Base-by-base conservation (phyloP, 1,140 invertebrate genomes). In the Drosophila pseudoobscura region DNA sequence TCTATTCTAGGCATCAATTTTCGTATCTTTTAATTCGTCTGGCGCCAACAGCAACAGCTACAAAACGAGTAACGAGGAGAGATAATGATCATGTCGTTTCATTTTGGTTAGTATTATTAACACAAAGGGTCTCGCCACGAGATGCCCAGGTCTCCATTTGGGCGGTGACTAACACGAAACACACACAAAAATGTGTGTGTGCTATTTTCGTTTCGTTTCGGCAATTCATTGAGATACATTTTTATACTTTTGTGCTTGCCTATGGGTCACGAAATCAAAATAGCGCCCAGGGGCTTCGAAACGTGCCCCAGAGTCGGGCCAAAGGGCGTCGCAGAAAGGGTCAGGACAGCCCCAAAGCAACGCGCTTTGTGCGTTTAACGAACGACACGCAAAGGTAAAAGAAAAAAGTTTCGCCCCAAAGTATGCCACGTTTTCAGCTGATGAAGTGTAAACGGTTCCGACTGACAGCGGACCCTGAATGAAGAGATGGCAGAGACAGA, bases 11-110 rank as follows among this genome's bases (percentile, higher is more conserved):
- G 75, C 82, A 69, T 64, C 83, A 82, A 59, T 88, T 76, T 87
- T 65, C 41, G 70, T 88, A 82, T 49, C 82, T 85, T 88, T 87
- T 74, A 82, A 75, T 82, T 85, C 87, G 74, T 64, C 50, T 68
- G 82, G 59, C 76, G 52, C 65, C 65, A 68, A 46, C 75, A 75
- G 53, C 66, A 79, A 53, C 60, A 46, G 24, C 24, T 26, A 26
- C 24, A 26, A 5, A 26, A 26, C 24, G 4, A 26, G 22, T 46
- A 49, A 39, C 20, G 53, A 77, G 52, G 54, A 63, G 56, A 62
- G 51, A 77, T 72, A 75, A 44, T 55, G 43, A 63, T 53, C 43
- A 55, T 20, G 71, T 57, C 57, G 31, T 51, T 47, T 43, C 46
- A 5, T 26, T 26, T 26, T 41, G 43, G 22, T 50, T 29, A 43